Conservation (phyloP, 2,113 vertebrate genomes). For the Corynorhinus townsendii region DNA sequence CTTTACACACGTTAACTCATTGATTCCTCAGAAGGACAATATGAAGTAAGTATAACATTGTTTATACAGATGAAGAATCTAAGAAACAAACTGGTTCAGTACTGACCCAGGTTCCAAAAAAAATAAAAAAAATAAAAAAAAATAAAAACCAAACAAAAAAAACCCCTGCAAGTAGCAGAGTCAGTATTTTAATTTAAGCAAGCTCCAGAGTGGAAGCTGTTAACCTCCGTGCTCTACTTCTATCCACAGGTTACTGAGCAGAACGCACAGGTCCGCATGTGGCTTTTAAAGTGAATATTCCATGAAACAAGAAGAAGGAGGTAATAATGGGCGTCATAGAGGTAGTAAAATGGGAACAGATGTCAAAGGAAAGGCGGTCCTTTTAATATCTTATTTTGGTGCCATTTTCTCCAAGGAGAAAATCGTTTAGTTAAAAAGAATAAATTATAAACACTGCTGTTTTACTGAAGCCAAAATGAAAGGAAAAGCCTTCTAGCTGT, state of each 20-base stretch:
- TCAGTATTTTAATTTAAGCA: neutral
- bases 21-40: neutral
- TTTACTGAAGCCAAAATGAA: neutral
- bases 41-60: neutral
- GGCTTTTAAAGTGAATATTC: neutral
- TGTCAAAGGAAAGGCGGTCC: neutral
- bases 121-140: too few relatives aligned
- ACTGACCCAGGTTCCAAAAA: neutral
- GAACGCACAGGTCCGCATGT: neutral
- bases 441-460: neutral
- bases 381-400: neutral
- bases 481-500: neutral
- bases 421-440: neutral
- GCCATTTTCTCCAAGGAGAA: neutral
- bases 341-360: neutral
- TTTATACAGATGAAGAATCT: neutral
- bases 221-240: neutral
- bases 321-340: neutral
- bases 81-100: neutral
- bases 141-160: too few relatives aligned
- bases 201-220: neutral
- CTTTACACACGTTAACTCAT: neutral
- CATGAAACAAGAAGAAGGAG: neutral
- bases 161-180: neutral
- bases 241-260: neutral